These are phyloP conservation scores for Epinotia ramella DNA, from an alignment of 2,888 invertebrate species.

Conservation along the genomic window DNA sequence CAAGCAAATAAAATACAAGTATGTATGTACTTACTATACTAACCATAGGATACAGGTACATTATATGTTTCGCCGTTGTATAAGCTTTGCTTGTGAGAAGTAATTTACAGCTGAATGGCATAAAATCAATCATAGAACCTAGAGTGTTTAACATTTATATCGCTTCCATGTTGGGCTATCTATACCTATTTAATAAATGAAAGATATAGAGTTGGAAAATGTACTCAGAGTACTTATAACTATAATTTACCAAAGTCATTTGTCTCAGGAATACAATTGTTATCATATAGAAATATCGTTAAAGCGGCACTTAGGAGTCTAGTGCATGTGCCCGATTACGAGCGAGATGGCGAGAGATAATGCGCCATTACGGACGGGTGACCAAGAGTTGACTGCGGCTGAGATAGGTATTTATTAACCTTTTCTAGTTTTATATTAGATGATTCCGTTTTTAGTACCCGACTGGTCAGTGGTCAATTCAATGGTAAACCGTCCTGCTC, in stretches of 20 bases:
- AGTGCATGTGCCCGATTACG: conserved; percentile 59
- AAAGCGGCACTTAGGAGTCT: conserved; percentile 45
- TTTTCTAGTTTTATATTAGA: not conserved
- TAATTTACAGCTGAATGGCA: not conserved
- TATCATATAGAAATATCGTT: conserved; percentile 46
- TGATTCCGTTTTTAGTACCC: not conserved
- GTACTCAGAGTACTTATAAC: not conserved
- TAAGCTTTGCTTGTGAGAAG: not conserved
- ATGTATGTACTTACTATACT: not conserved
- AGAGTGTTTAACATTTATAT: too few relatives aligned
- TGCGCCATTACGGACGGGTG: conserved; percentile 64
- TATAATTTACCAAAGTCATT: conserved; percentile 26
- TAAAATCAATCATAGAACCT: not conserved
- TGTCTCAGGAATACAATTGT: conserved; percentile 43
- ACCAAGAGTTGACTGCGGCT: not conserved
- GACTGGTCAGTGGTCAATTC: not conserved
- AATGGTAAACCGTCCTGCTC: too few relatives aligned
- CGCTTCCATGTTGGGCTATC: not conserved
- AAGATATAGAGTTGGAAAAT: not conserved
- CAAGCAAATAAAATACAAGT: conserved; percentile 28
- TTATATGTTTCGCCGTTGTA: not conserved
- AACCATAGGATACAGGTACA: conserved; percentile 5
- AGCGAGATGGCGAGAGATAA: conserved; percentile 71
- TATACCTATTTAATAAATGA: not conserved
- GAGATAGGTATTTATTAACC: not conserved